Conservation (phyloP, 35 echinoderm and acorn worm species). For the Apostichopus parvimensis region DNA sequence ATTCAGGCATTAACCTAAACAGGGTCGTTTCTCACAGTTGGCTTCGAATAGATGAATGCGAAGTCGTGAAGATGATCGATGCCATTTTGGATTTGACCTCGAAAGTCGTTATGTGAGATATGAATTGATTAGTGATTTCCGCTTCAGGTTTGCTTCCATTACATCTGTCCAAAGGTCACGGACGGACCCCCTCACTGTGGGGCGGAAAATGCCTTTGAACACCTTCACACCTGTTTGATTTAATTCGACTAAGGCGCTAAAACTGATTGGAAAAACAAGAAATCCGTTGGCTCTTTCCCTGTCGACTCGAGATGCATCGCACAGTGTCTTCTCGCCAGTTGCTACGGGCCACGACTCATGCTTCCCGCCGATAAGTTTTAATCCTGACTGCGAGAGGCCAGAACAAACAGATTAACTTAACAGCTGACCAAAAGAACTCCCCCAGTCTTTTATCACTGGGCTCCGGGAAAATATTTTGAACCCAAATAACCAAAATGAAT, state of each 20-base stretch:
- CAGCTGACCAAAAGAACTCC: conserved; percentile 32
- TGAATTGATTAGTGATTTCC: conserved; percentile 40
- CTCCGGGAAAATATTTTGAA: conserved; percentile 13
- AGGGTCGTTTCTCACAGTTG: too few relatives aligned
- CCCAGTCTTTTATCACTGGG: conserved; percentile 6
- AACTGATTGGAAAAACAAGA: conserved; percentile 32
- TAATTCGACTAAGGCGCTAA: conserved; percentile 18
- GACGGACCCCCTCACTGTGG: conserved; percentile 18
- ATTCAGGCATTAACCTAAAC: too few relatives aligned
- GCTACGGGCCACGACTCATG: not conserved
- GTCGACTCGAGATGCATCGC: not conserved
- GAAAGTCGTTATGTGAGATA: not conserved
- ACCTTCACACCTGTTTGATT: conserved; percentile 43
- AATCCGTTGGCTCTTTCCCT: not conserved
- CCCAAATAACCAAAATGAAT: conserved; percentile 21
- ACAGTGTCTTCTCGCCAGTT: conserved; percentile 10
- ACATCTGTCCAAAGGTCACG: conserved; percentile 17
- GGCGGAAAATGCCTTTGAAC: conserved; percentile 39
- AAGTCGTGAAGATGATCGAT: too few relatives aligned
- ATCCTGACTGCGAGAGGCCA: conserved; percentile 29
- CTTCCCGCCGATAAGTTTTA: conserved; percentile 33
- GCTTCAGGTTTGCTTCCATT: conserved; percentile 16
- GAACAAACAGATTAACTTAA: conserved; percentile 29
- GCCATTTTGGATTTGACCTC: not conserved
- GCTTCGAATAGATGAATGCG: too few relatives aligned